A percentile compares a stretch with the other conserved stretches of the same genome.
phyloP scores from a whole-genome alignment of 2,888 invertebrate species.

The Microdon myrmicae region DNA sequence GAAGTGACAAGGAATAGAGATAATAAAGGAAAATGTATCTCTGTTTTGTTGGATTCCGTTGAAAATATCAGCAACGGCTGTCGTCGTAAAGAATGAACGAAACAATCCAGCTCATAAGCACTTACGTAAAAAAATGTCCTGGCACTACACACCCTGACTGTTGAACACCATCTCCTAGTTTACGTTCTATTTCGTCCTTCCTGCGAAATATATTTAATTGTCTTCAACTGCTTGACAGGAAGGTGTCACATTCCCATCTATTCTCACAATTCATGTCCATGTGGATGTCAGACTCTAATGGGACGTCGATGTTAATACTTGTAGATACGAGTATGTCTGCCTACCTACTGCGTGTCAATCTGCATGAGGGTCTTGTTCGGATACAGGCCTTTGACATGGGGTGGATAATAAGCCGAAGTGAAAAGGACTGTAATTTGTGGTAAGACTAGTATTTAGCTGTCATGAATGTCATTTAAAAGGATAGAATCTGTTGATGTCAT shows the following conservation, averaged over 20 bases:
- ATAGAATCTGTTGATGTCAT: conserved; percentile 38
- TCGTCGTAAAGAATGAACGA: too few relatives aligned
- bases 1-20: too few relatives aligned
- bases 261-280: conserved; percentile 41
- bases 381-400: conserved; percentile 38
- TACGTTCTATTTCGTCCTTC: too few relatives aligned
- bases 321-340: conserved; percentile 19
- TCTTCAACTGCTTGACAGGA: conserved; percentile 49
- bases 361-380: too few relatives aligned
- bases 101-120: too few relatives aligned
- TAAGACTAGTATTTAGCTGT: conserved; percentile 48
- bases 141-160: too few relatives aligned
- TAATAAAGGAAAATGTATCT: too few relatives aligned
- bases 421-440: conserved; percentile 47
- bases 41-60: too few relatives aligned
- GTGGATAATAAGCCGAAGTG: conserved; percentile 26
- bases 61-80: too few relatives aligned
- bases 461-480: conserved; percentile 33
- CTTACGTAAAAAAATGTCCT: too few relatives aligned
- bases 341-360: conserved; percentile 8
- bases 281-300: conserved; percentile 42
- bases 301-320: conserved; percentile 41
- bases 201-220: too few relatives aligned
- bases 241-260: conserved; percentile 48
- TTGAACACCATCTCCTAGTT: too few relatives aligned